These are phyloP conservation scores for Mustela nigripes DNA, from an alignment of 2,113 vertebrate genomes.

Conservation along the genomic window DNA sequence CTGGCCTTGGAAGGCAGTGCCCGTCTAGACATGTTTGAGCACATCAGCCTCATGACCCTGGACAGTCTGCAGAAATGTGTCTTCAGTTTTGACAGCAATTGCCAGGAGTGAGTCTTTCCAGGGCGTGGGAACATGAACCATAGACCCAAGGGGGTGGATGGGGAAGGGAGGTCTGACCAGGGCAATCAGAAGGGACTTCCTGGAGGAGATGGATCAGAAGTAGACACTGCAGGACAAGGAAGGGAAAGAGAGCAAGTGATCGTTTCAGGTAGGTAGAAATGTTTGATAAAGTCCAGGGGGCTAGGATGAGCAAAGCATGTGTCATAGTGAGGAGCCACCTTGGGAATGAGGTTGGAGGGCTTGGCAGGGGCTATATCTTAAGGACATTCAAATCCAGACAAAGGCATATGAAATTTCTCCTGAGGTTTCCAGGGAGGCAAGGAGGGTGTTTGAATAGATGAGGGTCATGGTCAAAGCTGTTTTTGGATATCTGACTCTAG, in stretches of 20 bases:
- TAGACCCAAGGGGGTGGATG: neutral
- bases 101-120: slow-evolving; percentile 90
- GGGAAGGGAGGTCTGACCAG: neutral
- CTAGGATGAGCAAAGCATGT: neutral
- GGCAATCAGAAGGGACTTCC: neutral
- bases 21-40: slow-evolving; percentile 91
- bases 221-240: neutral
- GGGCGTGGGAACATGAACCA: neutral
- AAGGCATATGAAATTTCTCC: neutral
- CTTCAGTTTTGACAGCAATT: slow-evolving; percentile 93
- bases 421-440: neutral
- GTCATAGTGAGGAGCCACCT: neutral
- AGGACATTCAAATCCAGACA: neutral
- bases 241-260: neutral
- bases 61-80: slow-evolving; percentile 94
- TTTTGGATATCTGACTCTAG: neutral
- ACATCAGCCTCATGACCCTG: slow-evolving; percentile 93
- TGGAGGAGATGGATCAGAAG: neutral
- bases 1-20: slow-evolving; percentile 66
- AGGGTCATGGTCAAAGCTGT: neutral
- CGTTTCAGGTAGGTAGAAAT: neutral
- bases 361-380: neutral
- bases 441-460: neutral
- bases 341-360: neutral
- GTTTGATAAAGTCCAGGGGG: neutral